Evolutionary conservation across 1,140 invertebrate species (phyloP).

Genomic region (Drosophila orosa): DNA sequence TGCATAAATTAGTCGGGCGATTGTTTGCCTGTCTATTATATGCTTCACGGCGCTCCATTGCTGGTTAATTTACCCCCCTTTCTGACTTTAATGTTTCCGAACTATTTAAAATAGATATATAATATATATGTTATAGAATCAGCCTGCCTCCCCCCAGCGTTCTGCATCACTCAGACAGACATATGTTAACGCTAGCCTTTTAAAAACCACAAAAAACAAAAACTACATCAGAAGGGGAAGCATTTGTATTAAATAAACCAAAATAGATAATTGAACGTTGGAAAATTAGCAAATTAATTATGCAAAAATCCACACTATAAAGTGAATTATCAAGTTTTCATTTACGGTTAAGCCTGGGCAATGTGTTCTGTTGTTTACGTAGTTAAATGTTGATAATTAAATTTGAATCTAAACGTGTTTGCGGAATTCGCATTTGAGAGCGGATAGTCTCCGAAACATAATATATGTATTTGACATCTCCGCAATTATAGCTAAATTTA

Average conservation of each 20-base stretch:
- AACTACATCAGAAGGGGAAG: slow-evolving; percentile 13
- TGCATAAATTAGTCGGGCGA: slow-evolving; percentile 47
- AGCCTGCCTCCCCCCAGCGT: slow-evolving; percentile 19
- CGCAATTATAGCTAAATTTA: slow-evolving; percentile 48
- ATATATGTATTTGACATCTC: slow-evolving; percentile 2
- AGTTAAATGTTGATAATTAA: slow-evolving; percentile 65
- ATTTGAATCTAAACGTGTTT: slow-evolving; percentile 39
- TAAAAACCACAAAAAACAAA: slow-evolving; percentile 10
- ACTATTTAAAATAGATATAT: slow-evolving; percentile 19
- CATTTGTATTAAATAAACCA: slow-evolving; percentile 33
- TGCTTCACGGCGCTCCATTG: slow-evolving; percentile 21
- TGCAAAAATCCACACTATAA: slow-evolving; percentile 38
- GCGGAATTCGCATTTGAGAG: slow-evolving; percentile 5
- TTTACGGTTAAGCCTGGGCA: slow-evolving; percentile 35
- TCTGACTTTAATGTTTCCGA: slow-evolving; percentile 1
- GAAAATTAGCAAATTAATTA: slow-evolving; percentile 45
- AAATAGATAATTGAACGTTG: slow-evolving; percentile 49
- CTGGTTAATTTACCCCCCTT: slow-evolving; percentile 25
- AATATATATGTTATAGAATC: slow-evolving; percentile 1
- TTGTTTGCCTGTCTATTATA: slow-evolving; percentile 36
- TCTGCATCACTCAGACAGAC: not conserved
- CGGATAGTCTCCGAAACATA: slow-evolving; percentile 3
- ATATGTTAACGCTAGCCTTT: slow-evolving; percentile 26
- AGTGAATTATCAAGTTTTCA: slow-evolving; percentile 28
- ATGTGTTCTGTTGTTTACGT: slow-evolving; percentile 53